These are phyloP conservation scores for Exephanes ischioxanthus DNA, from an alignment of 2,888 invertebrate species.

Conservation along the genomic window DNA sequence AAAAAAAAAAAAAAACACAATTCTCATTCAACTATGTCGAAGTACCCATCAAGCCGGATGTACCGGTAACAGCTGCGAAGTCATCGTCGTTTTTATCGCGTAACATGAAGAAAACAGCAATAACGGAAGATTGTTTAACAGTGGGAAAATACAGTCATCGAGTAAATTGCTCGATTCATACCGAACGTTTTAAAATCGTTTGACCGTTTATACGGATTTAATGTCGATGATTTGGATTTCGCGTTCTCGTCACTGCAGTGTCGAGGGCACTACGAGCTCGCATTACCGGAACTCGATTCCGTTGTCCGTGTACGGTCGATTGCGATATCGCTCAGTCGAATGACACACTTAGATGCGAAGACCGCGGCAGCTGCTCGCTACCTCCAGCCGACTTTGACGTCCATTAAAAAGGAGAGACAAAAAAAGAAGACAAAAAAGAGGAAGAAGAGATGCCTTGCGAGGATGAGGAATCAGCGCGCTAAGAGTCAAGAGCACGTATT, in stretches of 20 bases:
- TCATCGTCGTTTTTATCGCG: slow-evolving; percentile 8
- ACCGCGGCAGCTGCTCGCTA: slow-evolving; percentile 59
- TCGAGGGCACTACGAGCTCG: slow-evolving; percentile 24
- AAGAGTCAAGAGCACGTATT: slow-evolving; percentile 34
- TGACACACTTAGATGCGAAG: slow-evolving; percentile 67
- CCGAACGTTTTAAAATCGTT: slow-evolving; percentile 5
- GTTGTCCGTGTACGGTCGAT: slow-evolving; percentile 67
- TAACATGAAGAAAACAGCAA: neutral
- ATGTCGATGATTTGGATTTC: neutral
- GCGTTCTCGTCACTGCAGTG: slow-evolving; percentile 7
- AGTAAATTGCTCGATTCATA: slow-evolving; percentile 5
- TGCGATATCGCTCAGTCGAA: slow-evolving; percentile 67
- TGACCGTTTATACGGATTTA: slow-evolving; percentile 6
- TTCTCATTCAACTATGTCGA: slow-evolving; percentile 3
- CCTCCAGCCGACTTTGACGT: slow-evolving; percentile 51
- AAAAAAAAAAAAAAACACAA: slow-evolving; percentile 32
- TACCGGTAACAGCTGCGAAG: slow-evolving; percentile 33
- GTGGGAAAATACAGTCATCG: neutral
- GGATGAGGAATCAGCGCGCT: slow-evolving; percentile 16
- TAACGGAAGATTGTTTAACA: neutral
- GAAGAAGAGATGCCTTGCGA: slow-evolving; percentile 28
- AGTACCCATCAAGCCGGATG: slow-evolving; percentile 15
- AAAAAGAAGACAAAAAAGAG: slow-evolving; percentile 18
- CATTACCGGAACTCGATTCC: slow-evolving; percentile 68
- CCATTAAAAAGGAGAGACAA: slow-evolving; percentile 38